These are phyloP conservation scores for Diploscapter pachys DNA, from an alignment of 1,140 invertebrate genomes.

Conservation along the genomic window DNA sequence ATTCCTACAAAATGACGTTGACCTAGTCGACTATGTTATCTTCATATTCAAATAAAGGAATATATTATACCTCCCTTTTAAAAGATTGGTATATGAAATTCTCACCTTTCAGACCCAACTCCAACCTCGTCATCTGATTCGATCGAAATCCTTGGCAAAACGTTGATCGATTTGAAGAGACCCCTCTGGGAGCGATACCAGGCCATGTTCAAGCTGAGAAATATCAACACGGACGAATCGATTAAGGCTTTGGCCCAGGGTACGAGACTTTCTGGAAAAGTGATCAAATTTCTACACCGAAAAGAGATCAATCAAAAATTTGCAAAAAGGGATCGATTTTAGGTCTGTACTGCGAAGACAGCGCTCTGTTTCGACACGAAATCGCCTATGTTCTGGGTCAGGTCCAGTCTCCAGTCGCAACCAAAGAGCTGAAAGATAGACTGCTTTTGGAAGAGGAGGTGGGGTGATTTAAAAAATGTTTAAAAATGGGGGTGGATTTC, in stretches of 20 bases:
- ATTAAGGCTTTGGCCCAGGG: slow-evolving; percentile 77
- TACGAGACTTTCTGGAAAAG: not conserved
- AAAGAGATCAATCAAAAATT: not conserved
- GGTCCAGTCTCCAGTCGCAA: slow-evolving; percentile 76
- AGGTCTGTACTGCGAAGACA: slow-evolving; percentile 74
- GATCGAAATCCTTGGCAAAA: slow-evolving; percentile 67
- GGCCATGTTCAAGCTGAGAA: slow-evolving; percentile 93
- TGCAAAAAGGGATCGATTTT: not conserved
- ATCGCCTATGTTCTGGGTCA: slow-evolving; percentile 97
- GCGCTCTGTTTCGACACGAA: slow-evolving; percentile 92
- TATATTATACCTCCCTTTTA: too few relatives aligned
- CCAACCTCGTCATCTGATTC: slow-evolving; percentile 68
- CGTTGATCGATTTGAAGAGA: slow-evolving; percentile 73
- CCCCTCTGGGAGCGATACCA: slow-evolving; percentile 84
- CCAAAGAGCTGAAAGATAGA: slow-evolving; percentile 69
- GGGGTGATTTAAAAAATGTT: not conserved
- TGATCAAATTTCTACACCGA: too few relatives aligned
- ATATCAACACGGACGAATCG: slow-evolving; percentile 75
- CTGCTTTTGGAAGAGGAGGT: slow-evolving; percentile 25
- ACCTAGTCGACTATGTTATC: too few relatives aligned
- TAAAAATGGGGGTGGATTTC: not conserved
- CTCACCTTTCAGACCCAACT: slow-evolving; percentile 81
- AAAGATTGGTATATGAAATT: too few relatives aligned
- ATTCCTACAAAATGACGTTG: not conserved
- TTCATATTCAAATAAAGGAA: too few relatives aligned